Evolutionary conservation across 2,888 invertebrate genomes (phyloP).

Genomic region (Homarus gammarus): DNA sequence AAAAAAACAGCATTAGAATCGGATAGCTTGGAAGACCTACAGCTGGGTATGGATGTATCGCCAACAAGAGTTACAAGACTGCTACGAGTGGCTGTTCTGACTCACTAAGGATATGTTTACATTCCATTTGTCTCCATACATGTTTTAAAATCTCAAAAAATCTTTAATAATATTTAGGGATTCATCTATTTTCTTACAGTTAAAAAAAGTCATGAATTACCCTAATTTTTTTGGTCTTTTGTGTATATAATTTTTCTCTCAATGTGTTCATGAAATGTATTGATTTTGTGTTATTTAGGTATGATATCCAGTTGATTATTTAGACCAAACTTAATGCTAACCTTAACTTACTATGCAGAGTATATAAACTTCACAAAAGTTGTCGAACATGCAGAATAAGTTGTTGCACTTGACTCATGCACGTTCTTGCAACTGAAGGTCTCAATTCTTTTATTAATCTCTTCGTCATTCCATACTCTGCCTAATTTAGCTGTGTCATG

Average conservation of each 20-base stretch:
- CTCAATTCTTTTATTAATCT: constrained; percentile 37
- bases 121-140: too few species aligned
- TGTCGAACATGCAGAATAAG: constrained; percentile 56
- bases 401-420: constrained; percentile 54
- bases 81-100: too few species aligned
- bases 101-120: too few species aligned
- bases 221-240: constrained; percentile 1
- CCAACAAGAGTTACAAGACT: too few species aligned
- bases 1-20: not conserved
- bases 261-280: not conserved
- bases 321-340: constrained; percentile 58
- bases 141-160: not conserved
- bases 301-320: constrained; percentile 24
- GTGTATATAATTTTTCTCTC: not conserved
- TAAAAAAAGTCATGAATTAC: too few species aligned
- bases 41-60: too few species aligned
- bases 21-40: not conserved
- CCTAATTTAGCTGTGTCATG: constrained; percentile 56
- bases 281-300: constrained; percentile 6
- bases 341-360: constrained; percentile 69
- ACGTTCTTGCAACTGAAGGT: constrained; percentile 62
- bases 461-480: constrained; percentile 56
- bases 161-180: not conserved
- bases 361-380: constrained; percentile 68
- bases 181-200: not conserved